Conservation (phyloP, 1,140 invertebrate genomes). For the Onthophagus taurus region DNA sequence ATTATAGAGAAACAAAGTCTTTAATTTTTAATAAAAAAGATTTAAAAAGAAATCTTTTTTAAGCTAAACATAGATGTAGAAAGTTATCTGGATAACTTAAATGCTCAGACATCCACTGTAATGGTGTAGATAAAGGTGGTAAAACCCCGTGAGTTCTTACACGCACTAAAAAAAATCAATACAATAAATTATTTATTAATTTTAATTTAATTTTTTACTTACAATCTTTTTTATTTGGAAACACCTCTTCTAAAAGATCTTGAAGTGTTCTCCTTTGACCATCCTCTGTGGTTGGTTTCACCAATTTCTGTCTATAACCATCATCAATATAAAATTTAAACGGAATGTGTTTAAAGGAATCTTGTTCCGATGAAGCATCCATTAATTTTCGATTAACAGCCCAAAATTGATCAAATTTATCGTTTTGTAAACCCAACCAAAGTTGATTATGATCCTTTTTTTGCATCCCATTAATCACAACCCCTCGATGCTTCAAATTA, state of each 20-base stretch:
- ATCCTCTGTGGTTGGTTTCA: slow-evolving; percentile 63
- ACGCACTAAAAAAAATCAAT: slow-evolving; percentile 50
- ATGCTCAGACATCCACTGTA: slow-evolving; percentile 97
- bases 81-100: slow-evolving; percentile 99
- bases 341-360: slow-evolving; percentile 87
- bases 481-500: slow-evolving; percentile 86
- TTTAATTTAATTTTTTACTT: slow-evolving; percentile 9
- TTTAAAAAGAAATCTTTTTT: too few relatives aligned
- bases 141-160: slow-evolving; percentile 84
- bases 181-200: background rate
- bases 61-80: slow-evolving; percentile 63
- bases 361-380: slow-evolving; percentile 66
- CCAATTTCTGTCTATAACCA: slow-evolving; percentile 64
- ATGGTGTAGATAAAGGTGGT: slow-evolving; percentile 78
- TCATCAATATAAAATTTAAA: slow-evolving; percentile 80
- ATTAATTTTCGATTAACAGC: slow-evolving; percentile 90
- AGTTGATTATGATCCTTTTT: slow-evolving; percentile 96
- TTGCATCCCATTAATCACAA: slow-evolving; percentile 90
- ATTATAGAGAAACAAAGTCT: too few relatives aligned
- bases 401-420: slow-evolving; percentile 99
- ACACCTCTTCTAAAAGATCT: slow-evolving; percentile 63
- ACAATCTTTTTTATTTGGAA: slow-evolving; percentile 50
- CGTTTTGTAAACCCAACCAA: slow-evolving; percentile 89
- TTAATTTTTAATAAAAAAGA: too few relatives aligned
- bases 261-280: slow-evolving; percentile 64